Evolutionary conservation across 2,113 vertebrate genomes (phyloP).

Genomic region (Acanthisitta chloris): DNA sequence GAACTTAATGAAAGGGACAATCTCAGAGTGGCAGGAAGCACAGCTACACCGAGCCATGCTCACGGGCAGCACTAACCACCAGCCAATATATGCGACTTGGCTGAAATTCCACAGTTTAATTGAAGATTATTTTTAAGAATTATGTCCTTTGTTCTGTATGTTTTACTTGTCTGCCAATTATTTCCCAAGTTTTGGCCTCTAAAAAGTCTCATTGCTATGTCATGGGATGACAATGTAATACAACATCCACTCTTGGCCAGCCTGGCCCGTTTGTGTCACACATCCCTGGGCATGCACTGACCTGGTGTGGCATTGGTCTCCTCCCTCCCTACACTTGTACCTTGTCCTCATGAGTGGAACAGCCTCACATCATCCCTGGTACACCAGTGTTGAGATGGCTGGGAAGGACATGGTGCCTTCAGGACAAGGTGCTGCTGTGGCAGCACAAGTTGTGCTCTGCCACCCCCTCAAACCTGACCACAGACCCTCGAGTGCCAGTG

Average conservation of each 20-base stretch:
- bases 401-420: too few relatives aligned
- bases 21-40: not conserved
- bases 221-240: not conserved
- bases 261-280: not conserved
- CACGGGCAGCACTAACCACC: fast-evolving
- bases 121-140: slow-evolving; percentile 20
- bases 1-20: not conserved
- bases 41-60: not conserved
- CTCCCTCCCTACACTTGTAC: fast-evolving
- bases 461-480: too few relatives aligned
- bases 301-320: not conserved
- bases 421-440: too few relatives aligned
- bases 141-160: not conserved
- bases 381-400: not conserved
- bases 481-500: too few relatives aligned
- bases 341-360: fast-evolving
- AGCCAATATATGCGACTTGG: not conserved
- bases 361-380: not conserved
- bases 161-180: not conserved
- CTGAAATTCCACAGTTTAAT: not conserved
- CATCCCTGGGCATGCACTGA: fast-evolving
- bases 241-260: not conserved
- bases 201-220: not conserved
- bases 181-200: not conserved
- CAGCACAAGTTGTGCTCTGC: too few relatives aligned